These are phyloP conservation scores for Platycnemis pennipes DNA, from an alignment of 2,888 invertebrate species.

Conservation along the genomic window DNA sequence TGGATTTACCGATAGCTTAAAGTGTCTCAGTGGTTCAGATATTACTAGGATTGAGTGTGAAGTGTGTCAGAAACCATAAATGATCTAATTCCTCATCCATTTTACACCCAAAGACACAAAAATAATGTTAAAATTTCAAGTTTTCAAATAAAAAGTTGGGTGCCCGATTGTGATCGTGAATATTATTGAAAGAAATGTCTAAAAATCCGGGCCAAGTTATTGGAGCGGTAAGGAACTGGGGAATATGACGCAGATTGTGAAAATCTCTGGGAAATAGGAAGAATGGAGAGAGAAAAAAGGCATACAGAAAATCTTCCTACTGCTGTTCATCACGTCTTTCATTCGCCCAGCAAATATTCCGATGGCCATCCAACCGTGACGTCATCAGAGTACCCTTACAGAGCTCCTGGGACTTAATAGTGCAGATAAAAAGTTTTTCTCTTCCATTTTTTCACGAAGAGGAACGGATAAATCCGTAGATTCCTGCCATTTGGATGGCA, in stretches of 20 bases:
- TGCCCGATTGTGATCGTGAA: background rate
- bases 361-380: constrained; percentile 8
- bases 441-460: background rate
- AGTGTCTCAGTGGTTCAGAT: too few relatives aligned
- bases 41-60: too few relatives aligned
- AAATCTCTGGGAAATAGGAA: background rate
- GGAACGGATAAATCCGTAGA: background rate
- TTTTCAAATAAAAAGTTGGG: background rate
- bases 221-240: background rate
- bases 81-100: too few relatives aligned
- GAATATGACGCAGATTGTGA: background rate
- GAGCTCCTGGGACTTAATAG: background rate
- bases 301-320: background rate
- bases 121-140: background rate
- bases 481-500: background rate
- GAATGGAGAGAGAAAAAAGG: background rate
- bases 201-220: background rate
- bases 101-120: too few relatives aligned
- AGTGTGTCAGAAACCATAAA: too few relatives aligned
- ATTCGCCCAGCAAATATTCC: constrained; percentile 18
- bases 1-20: too few relatives aligned
- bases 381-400: background rate
- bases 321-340: constrained; percentile 6
- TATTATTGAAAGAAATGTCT: background rate
- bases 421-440: background rate